Percentiles rank a stretch among this genome's conserved stretches.
phyloP scores from a whole-genome alignment of 2,888 invertebrate genomes.

The Hypomecis atomaria region DNA sequence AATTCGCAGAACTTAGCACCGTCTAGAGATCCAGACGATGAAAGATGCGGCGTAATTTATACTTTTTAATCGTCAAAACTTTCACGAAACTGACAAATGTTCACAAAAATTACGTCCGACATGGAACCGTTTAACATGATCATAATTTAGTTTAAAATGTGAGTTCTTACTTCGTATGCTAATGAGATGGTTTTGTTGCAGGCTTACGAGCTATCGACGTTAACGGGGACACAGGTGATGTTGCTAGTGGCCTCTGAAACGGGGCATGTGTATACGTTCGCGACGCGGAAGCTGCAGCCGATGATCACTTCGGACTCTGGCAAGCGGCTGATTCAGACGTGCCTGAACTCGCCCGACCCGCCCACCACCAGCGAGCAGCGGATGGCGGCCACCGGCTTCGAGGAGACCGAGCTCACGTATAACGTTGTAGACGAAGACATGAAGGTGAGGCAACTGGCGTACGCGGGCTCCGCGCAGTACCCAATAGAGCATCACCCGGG shows the following conservation, averaged over 20 bases:
- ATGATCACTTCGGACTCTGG: constrained; percentile 99
- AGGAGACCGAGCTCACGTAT: constrained; percentile 99
- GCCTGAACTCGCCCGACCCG: constrained; percentile 98
- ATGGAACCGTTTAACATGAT: constrained; percentile 18
- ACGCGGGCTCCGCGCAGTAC: constrained; percentile 90
- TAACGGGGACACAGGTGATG: constrained; percentile 99
- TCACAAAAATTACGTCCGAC: constrained; percentile 45
- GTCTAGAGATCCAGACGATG: constrained; percentile 29
- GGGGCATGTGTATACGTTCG: constrained; percentile 99
- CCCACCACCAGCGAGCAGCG: constrained; percentile 94
- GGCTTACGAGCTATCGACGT: constrained; percentile 99
- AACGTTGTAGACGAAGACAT: constrained; percentile 97
- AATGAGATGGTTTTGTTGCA: constrained; percentile 73
- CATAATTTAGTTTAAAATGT: constrained; percentile 34
- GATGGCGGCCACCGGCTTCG: constrained; percentile 99
- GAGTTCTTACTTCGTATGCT: constrained; percentile 26
- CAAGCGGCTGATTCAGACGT: constrained; percentile 99
- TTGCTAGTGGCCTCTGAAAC: constrained; percentile 99
- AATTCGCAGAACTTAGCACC: constrained; percentile 26
- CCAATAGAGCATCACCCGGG: constrained; percentile 88
- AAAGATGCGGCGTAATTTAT: constrained; percentile 31
- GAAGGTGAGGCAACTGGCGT: constrained; percentile 98
- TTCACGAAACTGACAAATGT: constrained; percentile 49
- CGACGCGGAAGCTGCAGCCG: constrained; percentile 98
- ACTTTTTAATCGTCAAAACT: constrained; percentile 34